A percentile compares a stretch with the other conserved stretches of the same genome.
These are phyloP conservation scores for Erynnis tages DNA, from an alignment of 2,888 invertebrate genomes.

Conservation along the genomic window DNA sequence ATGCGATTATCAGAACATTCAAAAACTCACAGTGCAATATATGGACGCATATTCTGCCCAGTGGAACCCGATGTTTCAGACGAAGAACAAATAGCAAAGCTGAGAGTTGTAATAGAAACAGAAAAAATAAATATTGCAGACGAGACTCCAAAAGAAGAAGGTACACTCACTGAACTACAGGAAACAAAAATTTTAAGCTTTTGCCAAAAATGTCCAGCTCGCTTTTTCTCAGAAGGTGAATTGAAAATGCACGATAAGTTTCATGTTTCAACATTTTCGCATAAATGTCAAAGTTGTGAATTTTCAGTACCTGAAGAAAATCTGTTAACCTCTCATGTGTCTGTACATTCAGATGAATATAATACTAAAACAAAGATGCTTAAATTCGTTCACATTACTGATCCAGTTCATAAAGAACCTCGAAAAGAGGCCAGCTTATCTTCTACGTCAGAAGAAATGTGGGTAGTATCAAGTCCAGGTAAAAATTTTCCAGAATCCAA, in stretches of 20 bases:
- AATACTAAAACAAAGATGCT: slow-evolving; percentile 88
- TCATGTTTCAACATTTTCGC: slow-evolving; percentile 83
- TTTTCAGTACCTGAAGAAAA: slow-evolving; percentile 87
- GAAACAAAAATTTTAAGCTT: slow-evolving; percentile 83
- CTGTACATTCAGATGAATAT: slow-evolving; percentile 89
- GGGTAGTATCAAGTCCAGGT: slow-evolving; percentile 64
- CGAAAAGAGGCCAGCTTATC: slow-evolving; percentile 69
- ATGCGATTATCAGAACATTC: slow-evolving; percentile 86
- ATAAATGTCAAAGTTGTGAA: slow-evolving; percentile 88
- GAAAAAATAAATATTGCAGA: slow-evolving; percentile 54
- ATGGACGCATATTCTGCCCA: slow-evolving; percentile 86
- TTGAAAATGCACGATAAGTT: slow-evolving; percentile 86
- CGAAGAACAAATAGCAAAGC: slow-evolving; percentile 83
- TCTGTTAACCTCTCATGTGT: slow-evolving; percentile 85
- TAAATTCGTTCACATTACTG: slow-evolving; percentile 83
- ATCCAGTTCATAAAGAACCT: slow-evolving; percentile 84
- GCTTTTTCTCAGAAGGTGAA: slow-evolving; percentile 89
- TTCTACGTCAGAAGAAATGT: slow-evolving; percentile 57
- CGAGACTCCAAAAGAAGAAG: slow-evolving; percentile 50
- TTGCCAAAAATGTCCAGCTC: slow-evolving; percentile 91
- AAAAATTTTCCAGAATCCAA: slow-evolving; percentile 49
- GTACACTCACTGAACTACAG: slow-evolving; percentile 43
- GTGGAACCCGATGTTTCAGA: slow-evolving; percentile 85
- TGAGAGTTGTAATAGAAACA: slow-evolving; percentile 64
- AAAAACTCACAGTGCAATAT: slow-evolving; percentile 87